Evolutionary conservation across 1,140 invertebrate genomes (phyloP), one percentile per base, ranked within the genome.

Genomic region (Musca domestica): DNA sequence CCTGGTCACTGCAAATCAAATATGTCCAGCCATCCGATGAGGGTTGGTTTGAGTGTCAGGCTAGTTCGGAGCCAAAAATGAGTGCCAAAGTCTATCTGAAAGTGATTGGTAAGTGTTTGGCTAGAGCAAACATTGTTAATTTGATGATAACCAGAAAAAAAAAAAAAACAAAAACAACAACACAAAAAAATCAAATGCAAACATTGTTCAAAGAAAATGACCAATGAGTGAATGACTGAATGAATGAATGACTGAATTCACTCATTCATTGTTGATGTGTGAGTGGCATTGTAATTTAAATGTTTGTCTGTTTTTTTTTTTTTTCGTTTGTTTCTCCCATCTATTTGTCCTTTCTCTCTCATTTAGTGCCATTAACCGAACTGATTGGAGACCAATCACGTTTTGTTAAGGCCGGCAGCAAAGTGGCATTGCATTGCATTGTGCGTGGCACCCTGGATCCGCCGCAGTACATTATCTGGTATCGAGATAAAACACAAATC

Each of bases 1-100:
- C 91, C 65, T 97, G 94, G 94, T 95, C 92, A 6, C 86, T 97
- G 67, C 91, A 94, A 83, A 91, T 95, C 52, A 89, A 90, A 74
- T 89, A 81, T 30, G 79, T 74, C 0, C 84, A 88, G 74, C 75
- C 83, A 2, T 75, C 82, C 34, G 90, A 92, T 77, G 86, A 85
- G 7, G 90, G 90, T 10, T 82, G 87, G 71, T 92, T 91, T 77
- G 90, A 92, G 76, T 91, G 90, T 71, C 89, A 91, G 84, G 86
- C 91, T 69, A 88, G 87, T 71, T 90, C 89, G 0, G 88, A 89
- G 74, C 89, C 89, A 27, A 89, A 90, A 77, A 84, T 88, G 72
- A 89, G 88, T 76, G 87, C 88, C 71, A 86, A 88, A 74, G 85
- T 91, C 73, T 84, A 86, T 68, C 83, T 91, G 48, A 85, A 87